phyloP scores from a whole-genome alignment of 37 sponge, comb jelly and placozoan species.

The Halichondria panicea region DNA sequence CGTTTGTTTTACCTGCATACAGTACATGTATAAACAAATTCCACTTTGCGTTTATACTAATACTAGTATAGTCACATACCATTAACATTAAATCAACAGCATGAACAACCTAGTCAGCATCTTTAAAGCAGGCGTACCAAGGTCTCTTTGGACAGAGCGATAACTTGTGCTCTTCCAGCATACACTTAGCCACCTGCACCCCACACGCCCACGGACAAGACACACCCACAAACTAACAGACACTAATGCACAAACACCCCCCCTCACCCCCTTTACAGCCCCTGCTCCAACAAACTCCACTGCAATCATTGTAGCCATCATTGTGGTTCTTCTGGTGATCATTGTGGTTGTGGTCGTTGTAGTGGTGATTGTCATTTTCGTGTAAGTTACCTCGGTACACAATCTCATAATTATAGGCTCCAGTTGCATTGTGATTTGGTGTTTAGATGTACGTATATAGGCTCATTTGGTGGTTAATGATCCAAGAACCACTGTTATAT shows the following conservation, averaged over 20 bases:
- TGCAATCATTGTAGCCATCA: constrained; percentile 9
- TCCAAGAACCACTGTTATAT: too few species aligned
- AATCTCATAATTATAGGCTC: too few species aligned
- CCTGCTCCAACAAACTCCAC: too few species aligned
- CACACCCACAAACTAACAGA: not conserved
- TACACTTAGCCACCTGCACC: not conserved
- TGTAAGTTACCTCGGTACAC: too few species aligned
- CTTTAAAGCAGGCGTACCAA: constrained; percentile 7
- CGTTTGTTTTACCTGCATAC: too few species aligned
- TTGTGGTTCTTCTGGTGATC: constrained; percentile 16
- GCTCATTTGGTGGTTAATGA: too few species aligned
- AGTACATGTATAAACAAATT: not conserved
- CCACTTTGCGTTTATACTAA: too few species aligned
- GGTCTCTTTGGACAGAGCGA: not conserved
- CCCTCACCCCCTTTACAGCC: not conserved
- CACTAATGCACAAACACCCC: not conserved
- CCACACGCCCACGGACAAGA: constrained; percentile 12
- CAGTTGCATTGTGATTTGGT: too few species aligned
- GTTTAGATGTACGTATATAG: too few species aligned
- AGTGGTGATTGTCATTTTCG: constrained; percentile 3
- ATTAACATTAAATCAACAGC: too few species aligned
- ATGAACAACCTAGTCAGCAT: not conserved
- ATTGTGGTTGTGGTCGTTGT: constrained; percentile 1
- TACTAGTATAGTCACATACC: too few species aligned
- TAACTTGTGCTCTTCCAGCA: not conserved